Base-by-base conservation (phyloP, 1,140 invertebrate species). In the Heliconius melpomene region DNA sequence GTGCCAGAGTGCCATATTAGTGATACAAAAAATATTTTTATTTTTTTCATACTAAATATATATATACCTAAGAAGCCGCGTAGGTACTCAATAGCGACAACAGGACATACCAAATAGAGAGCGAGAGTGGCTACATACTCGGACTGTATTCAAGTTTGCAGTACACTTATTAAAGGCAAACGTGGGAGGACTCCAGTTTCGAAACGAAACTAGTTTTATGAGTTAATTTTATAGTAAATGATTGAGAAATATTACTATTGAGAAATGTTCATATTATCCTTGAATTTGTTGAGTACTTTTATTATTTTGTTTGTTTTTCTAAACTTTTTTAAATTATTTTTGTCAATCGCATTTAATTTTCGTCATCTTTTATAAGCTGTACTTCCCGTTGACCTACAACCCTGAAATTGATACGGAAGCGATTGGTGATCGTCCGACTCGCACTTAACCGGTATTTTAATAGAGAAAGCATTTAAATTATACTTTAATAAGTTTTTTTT, bases 71-170 rank as follows among this genome's bases (percentile, higher is more conserved):
- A 66, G 57, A 60, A 66, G 23, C 57, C 11, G 3, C 57, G 57
- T 66, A 20, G 52, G 6, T n/a, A 66, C 57, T 26, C 8, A 26
- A 29, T 13, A 66, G 23, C 57, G 26, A 29, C 75, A 46, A 66
- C 32, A 52, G 72, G 77, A 29, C 74, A 76, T 72, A 50, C 86
- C 87, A 85, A 86, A 90, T 80, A 79, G 82, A 86, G 85, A 88
- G 85, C 72, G 86, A 90, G 82, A 90, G 85, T 88, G 78, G 75
- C 18, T 36, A 7, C 78, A 66, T n/a, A 76, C 75, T 84, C 74
- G 75, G 52, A 75, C 40, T 77, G 60, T 50, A 36, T 70, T 20
- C 75, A 23, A 71, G n/a, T 76, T 76, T 46, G 23, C 38, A 38
- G 60, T 70, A 77, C 52, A 60, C 57, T 66, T 81, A 80, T 40